phyloP scores from a whole-genome alignment of 2,113 vertebrate species.

The Lipophrys pholis region DNA sequence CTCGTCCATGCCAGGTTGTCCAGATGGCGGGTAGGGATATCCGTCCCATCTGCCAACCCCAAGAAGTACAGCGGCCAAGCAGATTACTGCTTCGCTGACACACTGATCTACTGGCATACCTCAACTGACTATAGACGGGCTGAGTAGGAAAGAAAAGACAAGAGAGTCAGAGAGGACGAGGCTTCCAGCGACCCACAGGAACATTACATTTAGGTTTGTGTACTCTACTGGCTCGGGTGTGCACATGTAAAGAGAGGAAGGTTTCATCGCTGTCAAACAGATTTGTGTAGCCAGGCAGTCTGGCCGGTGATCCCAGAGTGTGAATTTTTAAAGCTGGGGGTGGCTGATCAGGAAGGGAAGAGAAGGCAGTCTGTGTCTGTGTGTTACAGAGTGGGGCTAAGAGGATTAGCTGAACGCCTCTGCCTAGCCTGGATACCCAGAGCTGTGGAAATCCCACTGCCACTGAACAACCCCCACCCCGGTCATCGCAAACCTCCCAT shows the following conservation, averaged over 20 bases:
- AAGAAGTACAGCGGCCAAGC: conserved; percentile 70
- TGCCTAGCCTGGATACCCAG: conserved; percentile 77
- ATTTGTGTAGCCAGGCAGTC: conserved; percentile 27
- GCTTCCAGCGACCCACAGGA: conserved; percentile 8
- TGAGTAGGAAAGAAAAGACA: conserved; percentile 23
- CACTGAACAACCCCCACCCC: conserved; percentile 66
- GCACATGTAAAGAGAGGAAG: conserved; percentile 13
- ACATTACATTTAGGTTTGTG: conserved; percentile 1
- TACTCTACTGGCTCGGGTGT: conserved; percentile 3
- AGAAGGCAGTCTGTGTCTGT: conserved; percentile 69
- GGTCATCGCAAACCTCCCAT: conserved; percentile 32
- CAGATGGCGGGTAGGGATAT: conserved; percentile 80
- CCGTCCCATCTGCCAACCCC: conserved; percentile 77
- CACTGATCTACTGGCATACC: conserved; percentile 79
- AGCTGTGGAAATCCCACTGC: conserved; percentile 78
- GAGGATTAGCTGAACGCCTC: conserved; percentile 82
- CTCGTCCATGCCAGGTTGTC: conserved; percentile 65
- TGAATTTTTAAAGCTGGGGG: conserved; percentile 56
- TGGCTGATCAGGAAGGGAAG: conserved; percentile 64
- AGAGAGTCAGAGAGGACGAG: conserved; percentile 1
- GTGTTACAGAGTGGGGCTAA: conserved; percentile 78
- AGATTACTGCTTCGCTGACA: conserved; percentile 76
- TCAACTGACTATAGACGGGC: conserved; percentile 22
- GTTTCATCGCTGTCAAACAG: conserved; percentile 12
- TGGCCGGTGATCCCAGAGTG: conserved; percentile 54